Conservation (phyloP, 2,888 invertebrate species). For the Helobdella robusta region DNA sequence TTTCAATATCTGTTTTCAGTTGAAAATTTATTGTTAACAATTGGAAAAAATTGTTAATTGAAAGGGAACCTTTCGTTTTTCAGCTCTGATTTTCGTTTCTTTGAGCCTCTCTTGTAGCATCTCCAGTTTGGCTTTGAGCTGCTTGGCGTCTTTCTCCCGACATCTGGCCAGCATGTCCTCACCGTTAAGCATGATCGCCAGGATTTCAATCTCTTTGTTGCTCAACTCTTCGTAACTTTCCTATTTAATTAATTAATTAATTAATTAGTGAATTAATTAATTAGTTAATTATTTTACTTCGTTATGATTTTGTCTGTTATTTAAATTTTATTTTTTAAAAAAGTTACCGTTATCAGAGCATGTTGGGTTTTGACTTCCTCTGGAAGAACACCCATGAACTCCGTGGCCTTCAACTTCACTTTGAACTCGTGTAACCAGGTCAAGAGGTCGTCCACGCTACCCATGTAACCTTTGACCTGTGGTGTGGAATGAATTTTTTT, state of each 20-base stretch:
- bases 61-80: slow-evolving; percentile 35
- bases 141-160: slow-evolving; percentile 41
- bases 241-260: slow-evolving; percentile 28
- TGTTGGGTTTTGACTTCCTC: slow-evolving; percentile 46
- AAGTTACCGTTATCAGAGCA: slow-evolving; percentile 41
- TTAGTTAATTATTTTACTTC: no score
- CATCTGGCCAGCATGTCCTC: slow-evolving; percentile 45
- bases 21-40: background rate
- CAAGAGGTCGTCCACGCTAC: slow-evolving; percentile 46
- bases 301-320: no score
- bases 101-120: slow-evolving; percentile 43
- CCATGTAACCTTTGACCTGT: slow-evolving; percentile 47
- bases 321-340: no score
- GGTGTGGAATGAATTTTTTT: no score
- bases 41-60: background rate
- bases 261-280: no score
- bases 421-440: slow-evolving; percentile 45
- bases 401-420: slow-evolving; percentile 42
- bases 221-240: slow-evolving; percentile 35
- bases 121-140: slow-evolving; percentile 41
- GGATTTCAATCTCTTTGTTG: slow-evolving; percentile 41
- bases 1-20: background rate
- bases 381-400: slow-evolving; percentile 47
- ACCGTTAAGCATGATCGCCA: slow-evolving; percentile 42
- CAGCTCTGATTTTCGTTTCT: slow-evolving; percentile 43